Conservation (phyloP, 2,888 invertebrate genomes). For the Eupithecia tripunctaria region DNA sequence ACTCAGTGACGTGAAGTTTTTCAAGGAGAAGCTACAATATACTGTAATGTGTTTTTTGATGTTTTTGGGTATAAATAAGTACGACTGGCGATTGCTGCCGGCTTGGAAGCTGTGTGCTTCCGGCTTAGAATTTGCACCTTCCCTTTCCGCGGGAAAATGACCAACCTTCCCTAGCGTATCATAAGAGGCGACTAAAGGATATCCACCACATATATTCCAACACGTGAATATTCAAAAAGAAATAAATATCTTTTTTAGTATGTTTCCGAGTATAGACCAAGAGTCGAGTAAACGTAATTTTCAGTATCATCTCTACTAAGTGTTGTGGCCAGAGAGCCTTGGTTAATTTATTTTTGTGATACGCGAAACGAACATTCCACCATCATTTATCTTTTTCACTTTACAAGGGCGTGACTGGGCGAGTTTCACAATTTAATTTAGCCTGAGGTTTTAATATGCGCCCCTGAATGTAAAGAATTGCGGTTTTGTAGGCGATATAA, state of each 20-base stretch:
- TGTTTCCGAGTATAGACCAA: neutral
- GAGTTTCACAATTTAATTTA: slow-evolving; percentile 74
- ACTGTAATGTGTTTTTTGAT: too few relatives aligned
- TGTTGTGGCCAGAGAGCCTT: slow-evolving; percentile 39
- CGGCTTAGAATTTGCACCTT: too few relatives aligned
- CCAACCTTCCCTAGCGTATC: too few relatives aligned
- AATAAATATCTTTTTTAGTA: too few relatives aligned
- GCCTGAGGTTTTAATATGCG: slow-evolving; percentile 51
- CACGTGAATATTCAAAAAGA: too few relatives aligned
- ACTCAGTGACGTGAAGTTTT: too few relatives aligned
- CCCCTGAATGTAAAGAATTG: slow-evolving; percentile 22
- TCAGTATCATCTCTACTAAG: neutral
- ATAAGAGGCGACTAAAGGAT: too few relatives aligned
- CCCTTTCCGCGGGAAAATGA: too few relatives aligned
- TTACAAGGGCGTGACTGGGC: slow-evolving; percentile 66
- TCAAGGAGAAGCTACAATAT: too few relatives aligned
- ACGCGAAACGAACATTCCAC: slow-evolving; percentile 62
- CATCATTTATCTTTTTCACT: slow-evolving; percentile 75
- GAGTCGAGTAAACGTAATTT: slow-evolving; percentile 3
- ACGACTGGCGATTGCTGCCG: neutral
- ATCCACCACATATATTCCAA: too few relatives aligned
- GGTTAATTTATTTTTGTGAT: slow-evolving; percentile 69
- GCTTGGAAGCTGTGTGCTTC: too few relatives aligned
- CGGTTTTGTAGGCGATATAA: slow-evolving; percentile 12
- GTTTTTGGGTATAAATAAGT: too few relatives aligned